Evolutionary conservation across 2,888 invertebrate species (phyloP).

Genomic region (Nephrotoma flavescens): DNA sequence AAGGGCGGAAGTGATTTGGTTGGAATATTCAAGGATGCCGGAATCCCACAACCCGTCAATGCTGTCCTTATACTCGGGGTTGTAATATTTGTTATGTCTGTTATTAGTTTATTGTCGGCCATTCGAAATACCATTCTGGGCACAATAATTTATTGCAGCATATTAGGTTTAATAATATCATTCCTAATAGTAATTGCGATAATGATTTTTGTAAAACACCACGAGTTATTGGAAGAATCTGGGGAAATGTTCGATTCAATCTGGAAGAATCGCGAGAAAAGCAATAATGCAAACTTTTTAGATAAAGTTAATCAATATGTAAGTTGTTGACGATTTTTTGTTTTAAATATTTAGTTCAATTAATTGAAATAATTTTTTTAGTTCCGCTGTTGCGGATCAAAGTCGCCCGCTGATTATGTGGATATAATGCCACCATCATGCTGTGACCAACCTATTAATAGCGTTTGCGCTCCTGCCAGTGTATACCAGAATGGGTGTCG

Average conservation of each 20-base stretch:
- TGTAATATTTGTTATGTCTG: background rate
- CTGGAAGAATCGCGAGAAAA: background rate
- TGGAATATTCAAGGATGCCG: background rate
- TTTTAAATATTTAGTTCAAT: background rate
- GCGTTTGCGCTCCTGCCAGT: too few species aligned
- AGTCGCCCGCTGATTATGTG: background rate
- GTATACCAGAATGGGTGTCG: background rate
- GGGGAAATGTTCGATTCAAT: background rate
- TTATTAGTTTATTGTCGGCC: background rate
- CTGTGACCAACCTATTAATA: background rate
- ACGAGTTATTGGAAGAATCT: background rate
- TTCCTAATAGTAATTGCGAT: background rate
- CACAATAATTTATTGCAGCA: background rate
- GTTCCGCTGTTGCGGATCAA: background rate
- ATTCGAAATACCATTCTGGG: background rate
- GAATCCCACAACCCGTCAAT: background rate
- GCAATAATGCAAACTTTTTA: background rate
- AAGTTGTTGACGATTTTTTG: background rate
- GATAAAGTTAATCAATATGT: background rate
- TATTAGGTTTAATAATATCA: background rate
- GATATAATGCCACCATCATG: background rate
- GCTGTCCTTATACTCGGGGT: background rate
- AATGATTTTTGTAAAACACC: background rate
- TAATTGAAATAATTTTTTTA: background rate
- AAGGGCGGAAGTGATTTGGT: background rate